Conservation (phyloP, 2,888 invertebrate genomes). For the Dexiosoma caninum region DNA sequence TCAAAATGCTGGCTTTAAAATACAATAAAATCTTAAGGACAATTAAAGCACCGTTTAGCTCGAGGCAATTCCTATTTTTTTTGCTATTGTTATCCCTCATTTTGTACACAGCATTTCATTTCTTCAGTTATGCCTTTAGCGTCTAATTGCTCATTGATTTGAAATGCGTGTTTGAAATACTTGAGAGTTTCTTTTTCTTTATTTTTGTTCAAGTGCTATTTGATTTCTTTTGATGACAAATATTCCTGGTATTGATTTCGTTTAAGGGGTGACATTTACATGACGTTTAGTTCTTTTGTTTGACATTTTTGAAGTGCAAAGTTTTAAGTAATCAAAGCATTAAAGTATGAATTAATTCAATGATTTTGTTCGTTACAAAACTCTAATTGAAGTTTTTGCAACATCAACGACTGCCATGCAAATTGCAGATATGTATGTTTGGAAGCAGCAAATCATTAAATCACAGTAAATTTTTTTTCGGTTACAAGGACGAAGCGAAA, state of each 20-base stretch:
- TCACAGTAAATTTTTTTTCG: not conserved
- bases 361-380: constrained; percentile 55
- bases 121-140: not conserved
- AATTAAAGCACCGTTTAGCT: constrained; percentile 51
- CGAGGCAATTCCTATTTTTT: constrained; percentile 35
- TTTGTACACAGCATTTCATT: constrained; percentile 17
- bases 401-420: constrained; percentile 20
- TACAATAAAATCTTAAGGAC: constrained; percentile 30
- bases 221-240: constrained; percentile 55
- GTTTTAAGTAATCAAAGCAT: constrained; percentile 62
- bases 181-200: constrained; percentile 36
- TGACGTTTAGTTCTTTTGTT: constrained; percentile 45
- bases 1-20: constrained; percentile 30
- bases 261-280: constrained; percentile 37
- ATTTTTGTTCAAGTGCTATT: constrained; percentile 37
- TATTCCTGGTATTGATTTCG: constrained; percentile 21
- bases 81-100: constrained; percentile 23
- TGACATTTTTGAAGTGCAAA: constrained; percentile 59
- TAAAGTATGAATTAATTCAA: constrained; percentile 40
- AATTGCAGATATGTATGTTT: not conserved
- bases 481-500: not conserved
- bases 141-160: constrained; percentile 59
- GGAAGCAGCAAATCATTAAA: not conserved
- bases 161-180: constrained; percentile 26
- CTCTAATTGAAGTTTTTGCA: constrained; percentile 25